Evolutionary conservation across 2,113 vertebrate genomes (phyloP), one percentile per base, ranked within the genome.

Genomic region (Enhydra lutris): DNA sequence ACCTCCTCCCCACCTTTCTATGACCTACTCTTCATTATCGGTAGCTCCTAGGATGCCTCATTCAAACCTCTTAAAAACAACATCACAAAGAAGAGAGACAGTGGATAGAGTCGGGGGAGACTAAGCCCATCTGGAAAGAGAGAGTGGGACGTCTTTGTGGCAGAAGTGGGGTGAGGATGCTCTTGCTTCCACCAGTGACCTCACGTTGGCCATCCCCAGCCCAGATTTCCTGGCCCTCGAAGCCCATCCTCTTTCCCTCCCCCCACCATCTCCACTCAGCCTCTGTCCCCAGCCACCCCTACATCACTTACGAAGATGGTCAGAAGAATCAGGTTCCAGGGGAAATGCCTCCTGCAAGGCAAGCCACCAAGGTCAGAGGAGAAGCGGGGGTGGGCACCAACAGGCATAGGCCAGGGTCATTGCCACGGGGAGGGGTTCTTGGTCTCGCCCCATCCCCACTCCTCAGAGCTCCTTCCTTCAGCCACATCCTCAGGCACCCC

Each of bases 281-380:
- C 31, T 21, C 57, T 83, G 85, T 55, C 55, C 86, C 63, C 47
- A 29, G 78, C 7, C 34, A 59, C 57, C 29, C 61, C 65, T 36
- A 13, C 9, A 2, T 31, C 0, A 99, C 99, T 99, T 98, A 99
- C 99, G 98, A 99, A 99, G 98, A 99, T 98, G 89, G 95, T 98
- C 93, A 99, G 98, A 88, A 99, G 98, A 97, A 99, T 99, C 97
- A 99, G 98, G 97, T 99, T 99, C 99, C 99, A 99, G 97, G 99
- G 99, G 97, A 99, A 99, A 92, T 99, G 98, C 94, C 99, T 99
- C 99, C 99, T 99, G 98, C n/a, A 98, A 98, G 93, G n/a, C 52
- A 98, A 98, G 81, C 9, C 94, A 74, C 13, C 20, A 47, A 26
- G 47, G 23, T 74, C 36, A 90, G 63, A 94, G 59, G 18, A 76